phyloP scores from a whole-genome alignment of 1,140 invertebrate genomes.

The Chironomus tepperi region DNA sequence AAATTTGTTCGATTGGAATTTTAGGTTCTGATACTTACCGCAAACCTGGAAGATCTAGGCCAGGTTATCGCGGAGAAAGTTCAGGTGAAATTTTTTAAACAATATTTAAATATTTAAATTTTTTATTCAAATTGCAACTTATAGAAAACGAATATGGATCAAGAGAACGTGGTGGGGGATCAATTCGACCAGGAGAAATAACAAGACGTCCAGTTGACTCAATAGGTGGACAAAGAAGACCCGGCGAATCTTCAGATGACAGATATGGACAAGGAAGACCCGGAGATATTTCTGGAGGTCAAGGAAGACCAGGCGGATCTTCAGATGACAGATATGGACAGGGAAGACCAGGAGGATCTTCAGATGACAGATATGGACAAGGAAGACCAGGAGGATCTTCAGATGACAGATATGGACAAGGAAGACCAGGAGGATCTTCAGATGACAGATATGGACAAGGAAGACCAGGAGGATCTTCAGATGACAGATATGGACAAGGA shows the following conservation, averaged over 20 bases:
- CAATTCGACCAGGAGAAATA: no score
- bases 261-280: not conserved
- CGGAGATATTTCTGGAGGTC: conserved; percentile 33
- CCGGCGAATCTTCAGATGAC: not conserved
- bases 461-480: conserved; percentile 23
- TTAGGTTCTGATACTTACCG: not conserved
- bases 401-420: conserved; percentile 11
- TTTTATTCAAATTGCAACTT: no score
- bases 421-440: conserved; percentile 24
- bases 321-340: not conserved
- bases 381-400: conserved; percentile 25
- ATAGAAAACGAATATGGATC: no score
- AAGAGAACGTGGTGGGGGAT: no score
- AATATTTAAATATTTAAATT: no score
- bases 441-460: not conserved
- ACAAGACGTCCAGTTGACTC: not conserved
- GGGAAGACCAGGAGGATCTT: conserved; percentile 21
- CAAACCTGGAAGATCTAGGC: not conserved
- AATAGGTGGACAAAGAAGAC: not conserved
- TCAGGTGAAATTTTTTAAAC: conserved; percentile 11
- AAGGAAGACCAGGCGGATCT: not conserved
- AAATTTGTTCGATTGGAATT: not conserved
- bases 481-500: not conserved
- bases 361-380: conserved; percentile 1
- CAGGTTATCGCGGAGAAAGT: not conserved